phyloP scores from a whole-genome alignment of 2,797 vertebrate species.

The Hybognathus amarus region DNA sequence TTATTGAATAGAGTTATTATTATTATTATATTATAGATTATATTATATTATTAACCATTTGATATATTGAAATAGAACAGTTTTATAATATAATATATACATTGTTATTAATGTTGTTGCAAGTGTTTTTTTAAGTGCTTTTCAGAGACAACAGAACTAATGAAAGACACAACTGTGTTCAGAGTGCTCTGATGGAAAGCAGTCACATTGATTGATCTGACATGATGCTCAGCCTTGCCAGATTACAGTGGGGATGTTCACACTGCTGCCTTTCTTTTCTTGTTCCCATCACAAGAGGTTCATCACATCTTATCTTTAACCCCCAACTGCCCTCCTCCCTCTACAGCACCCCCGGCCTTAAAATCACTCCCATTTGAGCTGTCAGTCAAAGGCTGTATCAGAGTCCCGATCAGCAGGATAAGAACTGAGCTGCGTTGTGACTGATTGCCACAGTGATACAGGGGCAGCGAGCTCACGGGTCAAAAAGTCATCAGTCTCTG shows the following conservation, averaged over 20 bases:
- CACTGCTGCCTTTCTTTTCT: conserved; percentile 39
- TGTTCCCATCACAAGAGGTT: conserved; percentile 40
- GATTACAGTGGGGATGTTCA: conserved; percentile 33
- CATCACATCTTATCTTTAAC: conserved; percentile 40
- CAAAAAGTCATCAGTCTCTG: conserved; percentile 66
- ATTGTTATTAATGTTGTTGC: not conserved
- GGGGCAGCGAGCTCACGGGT: conserved; percentile 53
- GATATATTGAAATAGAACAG: not conserved
- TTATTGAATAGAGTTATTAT: too few relatives aligned
- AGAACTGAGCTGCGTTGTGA: conserved; percentile 50
- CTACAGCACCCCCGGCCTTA: not conserved
- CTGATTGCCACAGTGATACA: conserved; percentile 52
- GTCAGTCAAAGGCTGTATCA: conserved; percentile 58
- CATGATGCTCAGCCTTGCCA: conserved; percentile 1
- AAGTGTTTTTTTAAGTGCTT: conserved; percentile 9
- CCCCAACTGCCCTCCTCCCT: conserved; percentile 19
- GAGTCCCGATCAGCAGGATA: conserved; percentile 52
- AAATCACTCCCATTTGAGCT: conserved; percentile 44
- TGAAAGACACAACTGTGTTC: not conserved
- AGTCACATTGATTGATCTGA: conserved; percentile 24
- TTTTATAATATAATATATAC: not conserved
- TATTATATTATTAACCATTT: not conserved
- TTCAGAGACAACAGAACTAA: not conserved
- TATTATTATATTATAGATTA: too few relatives aligned
- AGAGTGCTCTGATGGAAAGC: conserved; percentile 18